These are phyloP conservation scores for Champsocephalus gunnari DNA, from an alignment of 2,797 vertebrate genomes.

Conservation along the genomic window DNA sequence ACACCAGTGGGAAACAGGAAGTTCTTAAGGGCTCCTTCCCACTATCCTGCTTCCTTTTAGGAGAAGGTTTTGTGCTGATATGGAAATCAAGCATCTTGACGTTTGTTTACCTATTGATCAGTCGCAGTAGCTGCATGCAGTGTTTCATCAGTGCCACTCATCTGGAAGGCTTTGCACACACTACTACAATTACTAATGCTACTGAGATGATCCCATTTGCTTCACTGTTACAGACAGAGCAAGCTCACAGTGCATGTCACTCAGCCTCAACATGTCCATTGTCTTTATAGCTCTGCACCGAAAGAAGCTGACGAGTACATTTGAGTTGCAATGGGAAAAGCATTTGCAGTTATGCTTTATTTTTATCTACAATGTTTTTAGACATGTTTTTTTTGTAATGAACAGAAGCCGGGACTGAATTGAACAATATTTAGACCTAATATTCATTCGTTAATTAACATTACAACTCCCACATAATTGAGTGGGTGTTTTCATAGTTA, in stretches of 20 bases:
- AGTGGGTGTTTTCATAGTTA: neutral
- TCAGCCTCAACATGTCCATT: neutral
- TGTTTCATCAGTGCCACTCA: conserved; percentile 24
- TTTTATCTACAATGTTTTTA: neutral
- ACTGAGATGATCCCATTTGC: conserved; percentile 5
- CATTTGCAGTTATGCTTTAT: neutral
- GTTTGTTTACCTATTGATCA: conserved; percentile 42
- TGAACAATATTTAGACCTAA: neutral
- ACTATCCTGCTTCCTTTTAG: neutral
- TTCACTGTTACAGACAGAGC: neutral
- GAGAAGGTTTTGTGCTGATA: conserved; percentile 19
- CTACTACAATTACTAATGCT: neutral
- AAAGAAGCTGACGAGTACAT: neutral
- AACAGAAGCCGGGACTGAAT: neutral
- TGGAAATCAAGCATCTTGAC: conserved; percentile 27
- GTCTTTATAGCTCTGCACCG: neutral
- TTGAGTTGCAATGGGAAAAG: neutral
- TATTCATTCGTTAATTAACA: neutral
- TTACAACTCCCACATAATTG: too few species aligned
- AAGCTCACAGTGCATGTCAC: neutral
- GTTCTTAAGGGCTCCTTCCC: conserved; percentile 1
- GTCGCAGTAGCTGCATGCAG: conserved; percentile 7
- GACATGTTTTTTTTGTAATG: too few species aligned
- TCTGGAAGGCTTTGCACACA: conserved; percentile 13
- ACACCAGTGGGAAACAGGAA: conserved; percentile 12